phyloP scores from a whole-genome alignment of 2,888 invertebrate genomes.

The Ectemnius continuus region DNA sequence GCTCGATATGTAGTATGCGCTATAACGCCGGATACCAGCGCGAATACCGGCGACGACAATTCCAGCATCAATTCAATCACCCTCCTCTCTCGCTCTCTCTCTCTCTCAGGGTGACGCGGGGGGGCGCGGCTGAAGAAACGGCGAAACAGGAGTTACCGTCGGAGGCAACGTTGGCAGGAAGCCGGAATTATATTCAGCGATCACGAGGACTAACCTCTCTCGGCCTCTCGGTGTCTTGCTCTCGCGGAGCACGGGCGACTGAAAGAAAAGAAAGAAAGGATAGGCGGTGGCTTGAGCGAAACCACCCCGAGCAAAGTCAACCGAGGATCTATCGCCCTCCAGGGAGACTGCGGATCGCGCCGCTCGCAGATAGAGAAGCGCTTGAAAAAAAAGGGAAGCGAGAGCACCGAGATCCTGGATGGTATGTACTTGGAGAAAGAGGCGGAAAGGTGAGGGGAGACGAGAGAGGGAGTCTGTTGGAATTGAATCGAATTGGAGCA shows the following conservation, averaged over 20 bases:
- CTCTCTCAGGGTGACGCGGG: too few species aligned
- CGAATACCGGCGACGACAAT: too few species aligned
- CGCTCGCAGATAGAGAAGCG: constrained; percentile 59
- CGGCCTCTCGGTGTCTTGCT: constrained; percentile 31
- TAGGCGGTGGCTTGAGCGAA: constrained; percentile 52
- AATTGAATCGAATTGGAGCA: constrained; percentile 73
- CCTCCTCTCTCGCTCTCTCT: neutral
- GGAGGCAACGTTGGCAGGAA: neutral
- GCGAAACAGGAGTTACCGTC: too few species aligned
- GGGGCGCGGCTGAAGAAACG: neutral
- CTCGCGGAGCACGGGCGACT: neutral
- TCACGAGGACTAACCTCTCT: constrained; percentile 10
- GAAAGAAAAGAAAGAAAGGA: constrained; percentile 14
- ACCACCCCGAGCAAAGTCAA: constrained; percentile 68
- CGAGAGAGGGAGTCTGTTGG: constrained; percentile 37
- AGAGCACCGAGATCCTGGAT: constrained; percentile 9
- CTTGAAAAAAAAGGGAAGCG: constrained; percentile 39
- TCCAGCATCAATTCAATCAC: neutral
- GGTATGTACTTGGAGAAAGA: too few species aligned
- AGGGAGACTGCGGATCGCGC: constrained; percentile 69
- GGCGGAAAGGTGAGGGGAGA: constrained; percentile 19
- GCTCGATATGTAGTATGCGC: too few species aligned
- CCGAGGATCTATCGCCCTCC: constrained; percentile 74
- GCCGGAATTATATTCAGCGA: constrained; percentile 41
- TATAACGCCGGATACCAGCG: too few species aligned